A percentile compares a stretch with the other conserved stretches of the same genome.
These are phyloP conservation scores for Drosophila nebulosa DNA, from an alignment of 1,140 invertebrate species.

Conservation along the genomic window DNA sequence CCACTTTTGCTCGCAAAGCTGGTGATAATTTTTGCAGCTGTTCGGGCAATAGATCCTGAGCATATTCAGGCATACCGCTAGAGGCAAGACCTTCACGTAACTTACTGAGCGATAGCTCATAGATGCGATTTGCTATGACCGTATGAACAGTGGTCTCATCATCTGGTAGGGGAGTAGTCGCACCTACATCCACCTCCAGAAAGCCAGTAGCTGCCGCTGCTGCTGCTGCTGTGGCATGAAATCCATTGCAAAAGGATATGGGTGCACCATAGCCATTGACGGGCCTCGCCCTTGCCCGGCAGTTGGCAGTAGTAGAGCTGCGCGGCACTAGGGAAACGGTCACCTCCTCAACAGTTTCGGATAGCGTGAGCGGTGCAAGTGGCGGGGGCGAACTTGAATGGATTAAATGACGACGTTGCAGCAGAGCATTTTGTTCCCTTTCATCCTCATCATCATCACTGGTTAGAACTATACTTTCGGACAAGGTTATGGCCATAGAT, in stretches of 20 bases:
- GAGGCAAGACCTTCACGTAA: conserved; percentile 72
- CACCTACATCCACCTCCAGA: conserved; percentile 48
- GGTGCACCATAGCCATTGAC: conserved; percentile 14
- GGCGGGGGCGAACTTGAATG: conserved; percentile 51
- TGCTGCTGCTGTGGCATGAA: neutral
- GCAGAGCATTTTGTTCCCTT: neutral
- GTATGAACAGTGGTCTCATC: conserved; percentile 79
- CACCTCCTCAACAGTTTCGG: conserved; percentile 64
- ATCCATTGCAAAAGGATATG: neutral
- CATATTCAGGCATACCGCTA: conserved; percentile 67
- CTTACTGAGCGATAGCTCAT: conserved; percentile 72
- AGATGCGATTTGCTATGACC: conserved; percentile 76
- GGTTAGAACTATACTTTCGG: conserved; percentile 70
- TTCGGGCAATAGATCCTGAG: conserved; percentile 53
- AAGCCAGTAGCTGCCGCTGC: conserved; percentile 12
- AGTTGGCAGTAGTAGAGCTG: conserved; percentile 58
- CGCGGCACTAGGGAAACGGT: conserved; percentile 74
- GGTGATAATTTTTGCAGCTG: conserved; percentile 65
- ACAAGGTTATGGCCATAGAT: neutral
- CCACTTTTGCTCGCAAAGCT: conserved; percentile 60
- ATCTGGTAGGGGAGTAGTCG: conserved; percentile 56
- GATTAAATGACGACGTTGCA: conserved; percentile 5
- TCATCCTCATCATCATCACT: conserved; percentile 58
- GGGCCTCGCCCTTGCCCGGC: conserved; percentile 33
- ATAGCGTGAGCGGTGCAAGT: conserved; percentile 49